Evolutionary conservation across 2,113 vertebrate species (phyloP).

Genomic region (Sylvilagus bachmani): DNA sequence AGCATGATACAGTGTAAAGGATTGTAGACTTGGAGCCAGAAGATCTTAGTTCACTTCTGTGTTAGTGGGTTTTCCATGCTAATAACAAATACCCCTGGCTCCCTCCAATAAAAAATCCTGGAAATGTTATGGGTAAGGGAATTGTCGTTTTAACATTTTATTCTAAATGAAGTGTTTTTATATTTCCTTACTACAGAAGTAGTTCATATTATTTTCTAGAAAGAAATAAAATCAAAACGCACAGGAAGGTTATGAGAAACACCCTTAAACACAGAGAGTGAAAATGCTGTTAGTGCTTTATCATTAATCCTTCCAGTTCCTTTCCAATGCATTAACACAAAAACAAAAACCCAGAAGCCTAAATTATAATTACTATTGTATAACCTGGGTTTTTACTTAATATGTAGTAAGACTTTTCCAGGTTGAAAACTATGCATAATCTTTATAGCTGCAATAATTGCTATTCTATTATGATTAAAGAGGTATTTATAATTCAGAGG

Average conservation of each 20-base stretch:
- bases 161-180: slow-evolving; percentile 28
- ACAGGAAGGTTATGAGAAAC: background rate
- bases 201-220: slow-evolving; percentile 32
- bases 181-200: slow-evolving; percentile 27
- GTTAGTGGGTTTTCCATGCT: slow-evolving; percentile 30
- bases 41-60: slow-evolving; percentile 1
- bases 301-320: slow-evolving; percentile 4
- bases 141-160: slow-evolving; percentile 9
- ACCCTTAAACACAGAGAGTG: slow-evolving; percentile 3
- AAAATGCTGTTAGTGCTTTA: slow-evolving; percentile 3
- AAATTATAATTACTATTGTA: background rate
- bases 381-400: background rate
- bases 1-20: background rate
- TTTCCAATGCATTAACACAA: background rate
- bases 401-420: background rate
- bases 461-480: background rate
- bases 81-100: background rate
- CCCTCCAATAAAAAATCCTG: background rate
- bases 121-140: background rate
- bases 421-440: slow-evolving; percentile 27
- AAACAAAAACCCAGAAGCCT: background rate
- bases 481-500: too few species aligned
- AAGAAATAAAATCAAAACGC: background rate
- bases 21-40: background rate
- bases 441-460: background rate